Percentiles rank a stretch among this genome's conserved stretches.
These are phyloP conservation scores for Beris chalybata DNA, from an alignment of 2,888 invertebrate species.

Conservation along the genomic window DNA sequence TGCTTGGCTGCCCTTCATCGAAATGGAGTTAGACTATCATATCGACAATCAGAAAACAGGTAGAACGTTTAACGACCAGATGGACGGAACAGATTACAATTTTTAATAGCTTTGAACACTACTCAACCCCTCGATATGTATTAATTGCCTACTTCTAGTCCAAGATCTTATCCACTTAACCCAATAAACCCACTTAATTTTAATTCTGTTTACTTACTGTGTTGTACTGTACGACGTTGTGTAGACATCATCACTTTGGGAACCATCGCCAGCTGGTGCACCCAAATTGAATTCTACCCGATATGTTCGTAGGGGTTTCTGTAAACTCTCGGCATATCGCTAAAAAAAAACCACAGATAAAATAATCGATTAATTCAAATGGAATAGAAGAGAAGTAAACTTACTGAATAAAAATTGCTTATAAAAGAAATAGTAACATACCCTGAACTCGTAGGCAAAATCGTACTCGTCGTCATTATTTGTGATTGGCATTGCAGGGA, in stretches of 20 bases:
- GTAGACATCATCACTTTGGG: constrained; percentile 51
- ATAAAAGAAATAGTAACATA: constrained; percentile 52
- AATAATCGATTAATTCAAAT: constrained; percentile 26
- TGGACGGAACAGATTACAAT: no score
- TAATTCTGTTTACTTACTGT: constrained; percentile 50
- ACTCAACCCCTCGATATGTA: no score
- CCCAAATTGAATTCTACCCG: constrained; percentile 53
- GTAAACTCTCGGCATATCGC: constrained; percentile 57
- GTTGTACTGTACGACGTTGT: constrained; percentile 55
- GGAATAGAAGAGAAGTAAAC: constrained; percentile 28
- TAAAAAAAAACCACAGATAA: constrained; percentile 40
- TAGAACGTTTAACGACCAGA: no score
- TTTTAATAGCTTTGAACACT: no score
- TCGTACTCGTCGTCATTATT: constrained; percentile 60
- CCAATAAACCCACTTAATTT: no score
- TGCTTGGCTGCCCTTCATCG: no score
- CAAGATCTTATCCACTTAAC: no score
- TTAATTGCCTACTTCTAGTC: no score
- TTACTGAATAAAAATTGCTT: background rate
- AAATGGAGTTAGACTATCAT: no score
- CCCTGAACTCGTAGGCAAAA: constrained; percentile 69
- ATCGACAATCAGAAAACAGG: no score
- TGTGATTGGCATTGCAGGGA: constrained; percentile 19
- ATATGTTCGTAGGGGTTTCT: constrained; percentile 56
- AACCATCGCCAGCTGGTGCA: constrained; percentile 48